Percentiles rank a stretch among this genome's conserved stretches.
Conservation (phyloP, 1,140 invertebrate species). For the Aethina tumida region DNA sequence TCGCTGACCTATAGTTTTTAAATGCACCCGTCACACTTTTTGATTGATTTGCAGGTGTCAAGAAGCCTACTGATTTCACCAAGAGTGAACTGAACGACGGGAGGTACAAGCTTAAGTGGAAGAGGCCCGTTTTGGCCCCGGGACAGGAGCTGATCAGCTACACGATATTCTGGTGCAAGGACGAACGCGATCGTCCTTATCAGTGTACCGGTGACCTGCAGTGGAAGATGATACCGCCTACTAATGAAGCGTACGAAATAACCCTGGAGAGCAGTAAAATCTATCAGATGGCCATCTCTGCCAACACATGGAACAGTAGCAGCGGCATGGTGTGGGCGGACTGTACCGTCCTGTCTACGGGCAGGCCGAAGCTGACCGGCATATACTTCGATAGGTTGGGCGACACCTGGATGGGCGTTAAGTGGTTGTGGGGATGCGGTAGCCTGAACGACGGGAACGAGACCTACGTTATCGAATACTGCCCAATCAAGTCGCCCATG, state of each 20-base stretch:
- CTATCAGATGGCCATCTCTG: conserved; percentile 62
- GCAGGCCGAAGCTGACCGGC: conserved; percentile 50
- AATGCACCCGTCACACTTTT: conserved; percentile 1
- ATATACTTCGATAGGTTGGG: conserved; percentile 42
- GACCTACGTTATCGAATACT: conserved; percentile 61
- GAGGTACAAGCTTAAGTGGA: conserved; percentile 62
- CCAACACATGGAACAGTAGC: conserved; percentile 49
- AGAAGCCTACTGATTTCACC: conserved; percentile 49
- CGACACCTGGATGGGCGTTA: conserved; percentile 50
- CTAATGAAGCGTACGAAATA: conserved; percentile 39
- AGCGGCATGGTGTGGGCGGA: conserved; percentile 70
- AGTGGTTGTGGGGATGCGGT: conserved; percentile 58
- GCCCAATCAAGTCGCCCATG: conserved; percentile 48
- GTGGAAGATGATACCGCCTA: conserved; percentile 43
- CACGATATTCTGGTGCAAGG: conserved; percentile 66
- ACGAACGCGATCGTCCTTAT: conserved; percentile 46
- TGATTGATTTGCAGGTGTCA: conserved; percentile 33
- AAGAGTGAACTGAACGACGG: conserved; percentile 57
- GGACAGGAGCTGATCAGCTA: conserved; percentile 42
- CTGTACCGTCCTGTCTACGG: conserved; percentile 62
- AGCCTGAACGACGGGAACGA: conserved; percentile 32
- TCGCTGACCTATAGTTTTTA: conserved; percentile 5
- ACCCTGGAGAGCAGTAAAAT: conserved; percentile 40
- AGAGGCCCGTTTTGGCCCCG: conserved; percentile 36
- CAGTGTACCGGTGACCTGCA: conserved; percentile 48